Conservation (phyloP, 2,797 vertebrate species). For the Phalanger gymnotis region DNA sequence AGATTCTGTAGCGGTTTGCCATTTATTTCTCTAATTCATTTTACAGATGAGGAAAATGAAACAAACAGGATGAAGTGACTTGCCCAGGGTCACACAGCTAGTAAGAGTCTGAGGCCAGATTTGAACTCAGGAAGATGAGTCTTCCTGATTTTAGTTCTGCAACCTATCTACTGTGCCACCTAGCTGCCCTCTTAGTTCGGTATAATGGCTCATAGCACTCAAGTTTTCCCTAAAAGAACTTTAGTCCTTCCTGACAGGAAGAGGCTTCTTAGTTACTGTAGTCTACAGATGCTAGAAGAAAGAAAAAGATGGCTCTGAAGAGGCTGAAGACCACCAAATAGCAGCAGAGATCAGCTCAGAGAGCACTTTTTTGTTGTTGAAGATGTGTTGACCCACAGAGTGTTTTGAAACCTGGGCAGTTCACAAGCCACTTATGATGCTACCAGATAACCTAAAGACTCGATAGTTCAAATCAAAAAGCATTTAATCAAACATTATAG, state of each 20-base stretch:
- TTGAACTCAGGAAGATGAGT: too few relatives aligned
- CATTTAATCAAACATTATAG: neutral
- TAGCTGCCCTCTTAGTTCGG: neutral
- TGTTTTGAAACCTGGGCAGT: neutral
- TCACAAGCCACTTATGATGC: neutral
- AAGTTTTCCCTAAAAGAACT: neutral
- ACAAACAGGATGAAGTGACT: neutral
- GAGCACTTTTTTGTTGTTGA: neutral
- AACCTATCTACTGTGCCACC: neutral
- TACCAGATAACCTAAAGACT: neutral
- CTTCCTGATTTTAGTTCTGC: too few relatives aligned
- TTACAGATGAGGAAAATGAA: neutral
- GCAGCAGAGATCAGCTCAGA: neutral
- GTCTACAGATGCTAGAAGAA: neutral
- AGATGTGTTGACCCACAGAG: neutral
- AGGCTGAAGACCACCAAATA: neutral
- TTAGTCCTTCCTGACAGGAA: neutral
- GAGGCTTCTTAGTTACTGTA: neutral
- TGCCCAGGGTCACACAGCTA: neutral
- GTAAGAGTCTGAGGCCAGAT: neutral
- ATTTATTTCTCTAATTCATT: neutral
- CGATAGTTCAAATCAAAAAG: neutral
- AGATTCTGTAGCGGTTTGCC: too few relatives aligned
- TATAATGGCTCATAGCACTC: neutral
- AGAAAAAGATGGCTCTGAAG: neutral